phyloP scores from a whole-genome alignment of 2,113 vertebrate genomes.

The Chaetura pelagica region DNA sequence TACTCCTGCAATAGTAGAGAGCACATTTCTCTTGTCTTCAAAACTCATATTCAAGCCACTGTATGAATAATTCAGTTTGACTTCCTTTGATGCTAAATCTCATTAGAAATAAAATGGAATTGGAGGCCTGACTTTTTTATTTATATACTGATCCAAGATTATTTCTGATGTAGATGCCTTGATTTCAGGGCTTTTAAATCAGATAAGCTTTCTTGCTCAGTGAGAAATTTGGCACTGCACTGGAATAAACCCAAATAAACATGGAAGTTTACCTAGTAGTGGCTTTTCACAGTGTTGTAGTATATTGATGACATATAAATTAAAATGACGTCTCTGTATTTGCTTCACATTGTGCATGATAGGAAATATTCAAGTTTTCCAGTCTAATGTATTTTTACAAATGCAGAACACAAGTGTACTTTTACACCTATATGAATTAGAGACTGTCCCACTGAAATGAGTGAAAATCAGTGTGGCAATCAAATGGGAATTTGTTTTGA shows the following conservation, averaged over 20 bases:
- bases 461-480: background rate
- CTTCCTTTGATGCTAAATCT: background rate
- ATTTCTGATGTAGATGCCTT: background rate
- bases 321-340: background rate
- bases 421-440: background rate
- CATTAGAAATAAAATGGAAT: background rate
- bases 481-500: background rate
- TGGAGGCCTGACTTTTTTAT: rapidly evolving
- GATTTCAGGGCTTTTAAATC: background rate
- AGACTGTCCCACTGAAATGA: background rate
- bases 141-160: background rate
- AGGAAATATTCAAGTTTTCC: background rate
- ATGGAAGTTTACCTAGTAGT: background rate
- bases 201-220: background rate
- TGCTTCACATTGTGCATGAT: background rate
- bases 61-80: background rate
- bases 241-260: background rate
- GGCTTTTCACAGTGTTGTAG: background rate
- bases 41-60: background rate
- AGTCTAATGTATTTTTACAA: background rate
- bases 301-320: background rate
- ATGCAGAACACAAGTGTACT: background rate
- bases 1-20: background rate
- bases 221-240: background rate
- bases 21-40: background rate